Percentiles rank a stretch among this genome's conserved stretches.
phyloP scores from a whole-genome alignment of 2,888 invertebrate genomes.

The Sinotaia quadrata region DNA sequence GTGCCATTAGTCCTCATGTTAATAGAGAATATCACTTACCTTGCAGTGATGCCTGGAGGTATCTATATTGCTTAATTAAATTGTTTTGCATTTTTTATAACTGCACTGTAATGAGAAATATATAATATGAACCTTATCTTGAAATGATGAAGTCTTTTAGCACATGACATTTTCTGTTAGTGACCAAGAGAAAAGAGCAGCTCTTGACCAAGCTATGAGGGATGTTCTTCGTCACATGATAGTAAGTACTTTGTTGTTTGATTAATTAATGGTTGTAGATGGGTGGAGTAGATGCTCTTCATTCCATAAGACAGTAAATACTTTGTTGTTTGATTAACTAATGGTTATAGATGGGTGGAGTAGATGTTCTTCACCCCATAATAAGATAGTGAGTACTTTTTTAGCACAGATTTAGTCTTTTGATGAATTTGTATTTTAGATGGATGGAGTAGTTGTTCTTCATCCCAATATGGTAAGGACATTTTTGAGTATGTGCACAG shows the following conservation, averaged over 20 bases:
- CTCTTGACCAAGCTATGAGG: conserved; percentile 69
- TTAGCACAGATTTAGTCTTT: too few relatives aligned
- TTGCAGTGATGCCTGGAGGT: too few relatives aligned
- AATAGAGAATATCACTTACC: too few relatives aligned
- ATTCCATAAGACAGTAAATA: background rate
- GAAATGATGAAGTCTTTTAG: background rate
- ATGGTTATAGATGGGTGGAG: background rate
- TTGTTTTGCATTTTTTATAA: background rate
- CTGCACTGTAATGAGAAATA: background rate
- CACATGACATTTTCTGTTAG: conserved; percentile 45
- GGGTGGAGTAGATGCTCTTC: background rate
- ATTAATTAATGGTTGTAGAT: background rate
- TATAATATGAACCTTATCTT: background rate
- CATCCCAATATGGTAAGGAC: too few relatives aligned
- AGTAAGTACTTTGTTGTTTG: conserved; percentile 50
- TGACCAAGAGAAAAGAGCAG: conserved; percentile 67
- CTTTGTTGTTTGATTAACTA: background rate
- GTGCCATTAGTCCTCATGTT: too few relatives aligned
- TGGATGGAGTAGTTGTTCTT: too few relatives aligned
- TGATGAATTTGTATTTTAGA: too few relatives aligned
- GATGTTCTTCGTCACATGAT: conserved; percentile 64
- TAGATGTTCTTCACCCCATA: background rate
- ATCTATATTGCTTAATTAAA: too few relatives aligned
- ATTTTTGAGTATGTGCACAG: too few relatives aligned
- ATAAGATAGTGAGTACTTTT: background rate